A percentile compares a stretch with the other conserved stretches of the same genome.
These are phyloP conservation scores for Sterrhoptilus dennistouni DNA, from an alignment of 2,113 vertebrate species.

Conservation along the genomic window DNA sequence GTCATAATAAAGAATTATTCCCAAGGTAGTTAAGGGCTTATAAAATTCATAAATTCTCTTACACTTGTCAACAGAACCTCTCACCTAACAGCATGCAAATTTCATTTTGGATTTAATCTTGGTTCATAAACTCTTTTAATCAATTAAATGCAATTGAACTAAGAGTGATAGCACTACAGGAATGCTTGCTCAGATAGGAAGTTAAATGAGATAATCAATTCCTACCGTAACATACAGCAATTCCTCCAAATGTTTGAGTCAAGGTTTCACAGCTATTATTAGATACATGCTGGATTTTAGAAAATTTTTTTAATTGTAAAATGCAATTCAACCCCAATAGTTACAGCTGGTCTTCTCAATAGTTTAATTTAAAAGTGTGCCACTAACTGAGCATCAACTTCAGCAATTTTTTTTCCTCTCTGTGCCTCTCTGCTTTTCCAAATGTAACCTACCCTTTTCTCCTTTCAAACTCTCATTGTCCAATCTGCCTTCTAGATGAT, in stretches of 20 bases:
- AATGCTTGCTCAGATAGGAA: not conserved
- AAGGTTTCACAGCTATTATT: not conserved
- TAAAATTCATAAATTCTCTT: not conserved
- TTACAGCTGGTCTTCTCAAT: not conserved
- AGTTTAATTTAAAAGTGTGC: not conserved
- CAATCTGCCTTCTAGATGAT: not conserved
- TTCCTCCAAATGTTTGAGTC: not conserved
- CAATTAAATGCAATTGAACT: not conserved
- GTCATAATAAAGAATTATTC: not conserved
- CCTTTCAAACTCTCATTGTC: not conserved
- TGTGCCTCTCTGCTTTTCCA: not conserved
- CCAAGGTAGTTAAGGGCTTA: not conserved
- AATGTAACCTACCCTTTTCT: not conserved
- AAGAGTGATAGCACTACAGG: not conserved
- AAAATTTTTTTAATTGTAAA: not conserved
- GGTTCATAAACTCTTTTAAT: not conserved
- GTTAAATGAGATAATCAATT: not conserved
- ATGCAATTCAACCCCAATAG: not conserved
- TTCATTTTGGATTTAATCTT: not conserved
- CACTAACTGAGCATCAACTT: not conserved
- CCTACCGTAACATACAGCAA: not conserved
- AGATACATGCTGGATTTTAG: not conserved
- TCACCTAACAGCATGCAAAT: not conserved
- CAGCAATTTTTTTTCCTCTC: not conserved
- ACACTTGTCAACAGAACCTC: not conserved